Conservation (phyloP, 1,140 invertebrate species). For the Trichonephila inaurata region DNA sequence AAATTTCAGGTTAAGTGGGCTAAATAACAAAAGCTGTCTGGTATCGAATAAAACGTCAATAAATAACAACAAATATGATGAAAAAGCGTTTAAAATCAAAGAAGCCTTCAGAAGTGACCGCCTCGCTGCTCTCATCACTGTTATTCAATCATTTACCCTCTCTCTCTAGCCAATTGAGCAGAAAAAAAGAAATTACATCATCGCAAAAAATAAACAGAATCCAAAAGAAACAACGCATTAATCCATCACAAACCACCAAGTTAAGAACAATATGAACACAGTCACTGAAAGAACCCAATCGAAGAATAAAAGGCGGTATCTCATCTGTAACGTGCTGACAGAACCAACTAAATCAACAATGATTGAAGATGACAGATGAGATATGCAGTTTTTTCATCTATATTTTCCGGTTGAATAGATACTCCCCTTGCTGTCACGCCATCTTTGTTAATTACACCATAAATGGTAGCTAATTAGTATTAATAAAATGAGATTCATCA, state of each 20-base stretch:
- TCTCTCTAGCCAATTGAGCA: no score
- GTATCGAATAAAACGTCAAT: no score
- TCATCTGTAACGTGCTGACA: neutral
- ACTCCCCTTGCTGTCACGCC: neutral
- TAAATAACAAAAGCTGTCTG: no score
- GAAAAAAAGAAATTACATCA: neutral
- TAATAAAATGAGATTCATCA: neutral
- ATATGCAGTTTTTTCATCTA: neutral
- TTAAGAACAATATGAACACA: neutral
- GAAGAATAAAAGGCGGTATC: neutral
- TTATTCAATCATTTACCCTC: no score
- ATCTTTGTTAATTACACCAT: neutral
- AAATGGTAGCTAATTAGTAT: neutral
- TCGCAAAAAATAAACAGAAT: neutral
- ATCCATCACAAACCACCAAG: neutral
- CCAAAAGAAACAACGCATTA: neutral
- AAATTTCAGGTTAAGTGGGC: no score
- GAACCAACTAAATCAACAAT: neutral
- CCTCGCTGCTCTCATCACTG: no score
- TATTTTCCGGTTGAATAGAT: neutral
- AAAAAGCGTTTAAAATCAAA: no score
- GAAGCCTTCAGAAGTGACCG: no score
- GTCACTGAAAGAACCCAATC: neutral
- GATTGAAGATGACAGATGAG: neutral
- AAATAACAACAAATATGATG: no score